Percentiles rank a stretch among this genome's conserved stretches.
These are phyloP conservation scores for Pegoplata infirma DNA, from an alignment of 2,888 invertebrate genomes.

Conservation along the genomic window DNA sequence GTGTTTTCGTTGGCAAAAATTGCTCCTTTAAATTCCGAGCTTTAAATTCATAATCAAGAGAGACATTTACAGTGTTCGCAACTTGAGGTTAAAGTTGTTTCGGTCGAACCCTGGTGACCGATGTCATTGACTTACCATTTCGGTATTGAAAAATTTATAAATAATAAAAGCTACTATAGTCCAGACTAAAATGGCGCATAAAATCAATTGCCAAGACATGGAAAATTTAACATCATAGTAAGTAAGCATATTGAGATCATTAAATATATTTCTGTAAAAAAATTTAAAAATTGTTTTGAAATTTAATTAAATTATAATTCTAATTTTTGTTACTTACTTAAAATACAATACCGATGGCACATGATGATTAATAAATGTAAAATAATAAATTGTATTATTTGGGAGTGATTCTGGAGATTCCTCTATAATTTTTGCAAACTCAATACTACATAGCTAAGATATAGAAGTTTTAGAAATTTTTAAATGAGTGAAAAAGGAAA, in stretches of 20 bases:
- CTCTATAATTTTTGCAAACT: slow-evolving; percentile 19
- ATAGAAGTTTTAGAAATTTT: background rate
- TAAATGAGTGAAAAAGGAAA: no score
- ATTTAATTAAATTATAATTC: background rate
- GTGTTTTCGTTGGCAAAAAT: no score
- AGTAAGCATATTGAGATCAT: slow-evolving; percentile 29
- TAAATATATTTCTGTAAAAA: slow-evolving; percentile 45
- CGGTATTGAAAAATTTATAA: slow-evolving; percentile 66
- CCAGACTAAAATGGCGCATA: slow-evolving; percentile 68
- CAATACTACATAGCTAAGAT: slow-evolving; percentile 42
- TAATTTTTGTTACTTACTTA: slow-evolving; percentile 12
- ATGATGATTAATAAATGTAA: slow-evolving; percentile 49
- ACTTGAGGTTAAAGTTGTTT: no score
- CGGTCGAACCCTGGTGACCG: no score
- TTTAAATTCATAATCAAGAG: no score
- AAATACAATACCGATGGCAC: slow-evolving; percentile 70
- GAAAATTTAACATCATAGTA: slow-evolving; percentile 36
- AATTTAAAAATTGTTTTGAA: no score
- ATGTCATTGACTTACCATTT: slow-evolving; percentile 59
- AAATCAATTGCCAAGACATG: slow-evolving; percentile 70
- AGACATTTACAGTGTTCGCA: no score
- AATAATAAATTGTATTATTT: slow-evolving; percentile 8
- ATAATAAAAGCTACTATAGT: slow-evolving; percentile 66
- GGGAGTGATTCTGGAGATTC: slow-evolving; percentile 50
- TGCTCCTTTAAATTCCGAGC: no score